Conservation (phyloP, 1,140 invertebrate species). For the Drosophila burlai region DNA sequence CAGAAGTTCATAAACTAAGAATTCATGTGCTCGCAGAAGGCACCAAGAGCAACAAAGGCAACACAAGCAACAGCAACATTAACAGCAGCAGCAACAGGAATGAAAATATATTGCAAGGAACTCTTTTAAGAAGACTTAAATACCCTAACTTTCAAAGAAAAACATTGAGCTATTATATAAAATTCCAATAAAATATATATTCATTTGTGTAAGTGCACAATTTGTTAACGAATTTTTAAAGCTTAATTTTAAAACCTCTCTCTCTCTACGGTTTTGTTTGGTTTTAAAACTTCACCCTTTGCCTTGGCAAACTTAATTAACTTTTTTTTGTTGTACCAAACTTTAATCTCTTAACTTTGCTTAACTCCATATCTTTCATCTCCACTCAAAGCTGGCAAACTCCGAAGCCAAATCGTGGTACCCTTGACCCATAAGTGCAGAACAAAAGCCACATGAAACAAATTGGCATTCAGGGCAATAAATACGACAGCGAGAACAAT, state of each 20-base stretch:
- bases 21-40: constrained; percentile 66
- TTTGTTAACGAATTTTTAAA: not conserved
- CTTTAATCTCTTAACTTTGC: not conserved
- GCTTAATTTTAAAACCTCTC: too few relatives aligned
- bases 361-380: constrained; percentile 11
- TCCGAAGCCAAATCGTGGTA: not conserved
- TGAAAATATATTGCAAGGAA: not conserved
- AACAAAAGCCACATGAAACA: constrained; percentile 77
- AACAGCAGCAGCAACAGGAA: constrained; percentile 24
- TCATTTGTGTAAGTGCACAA: not conserved
- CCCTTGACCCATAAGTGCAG: constrained; percentile 41
- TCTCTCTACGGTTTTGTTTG: not conserved
- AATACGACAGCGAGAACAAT: constrained; percentile 75
- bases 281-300: not conserved
- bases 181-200: too few relatives aligned
- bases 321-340: not conserved
- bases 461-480: constrained; percentile 76
- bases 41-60: constrained; percentile 34
- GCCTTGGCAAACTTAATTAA: not conserved
- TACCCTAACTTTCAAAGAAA: constrained; percentile 8
- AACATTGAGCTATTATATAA: not conserved
- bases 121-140: not conserved
- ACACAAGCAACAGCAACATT: constrained; percentile 19
- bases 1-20: constrained; percentile 79
- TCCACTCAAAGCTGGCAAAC: not conserved